Conservation (phyloP, 2,113 vertebrate species). For the Mugil cephalus region DNA sequence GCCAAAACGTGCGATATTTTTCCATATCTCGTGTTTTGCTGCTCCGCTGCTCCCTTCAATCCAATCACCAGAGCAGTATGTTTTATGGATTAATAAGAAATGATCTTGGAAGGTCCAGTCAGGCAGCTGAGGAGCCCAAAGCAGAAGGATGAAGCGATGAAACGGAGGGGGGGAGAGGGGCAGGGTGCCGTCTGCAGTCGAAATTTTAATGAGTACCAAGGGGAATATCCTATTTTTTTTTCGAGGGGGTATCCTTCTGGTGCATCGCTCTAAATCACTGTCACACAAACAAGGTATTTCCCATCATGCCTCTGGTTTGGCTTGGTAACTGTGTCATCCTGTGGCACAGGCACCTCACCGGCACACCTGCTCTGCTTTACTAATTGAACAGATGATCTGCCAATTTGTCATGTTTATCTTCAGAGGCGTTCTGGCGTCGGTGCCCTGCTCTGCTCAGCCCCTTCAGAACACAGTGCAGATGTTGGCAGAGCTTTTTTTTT, state of each 20-base stretch:
- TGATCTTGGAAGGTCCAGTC: conserved; percentile 83
- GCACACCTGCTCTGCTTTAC: conserved; percentile 84
- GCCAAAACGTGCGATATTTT: conserved; percentile 82
- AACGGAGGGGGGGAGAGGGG: conserved; percentile 51
- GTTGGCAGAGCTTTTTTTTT: conserved; percentile 76
- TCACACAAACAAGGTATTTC: conserved; percentile 87
- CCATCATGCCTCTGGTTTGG: conserved; percentile 86
- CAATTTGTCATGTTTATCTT: conserved; percentile 93
- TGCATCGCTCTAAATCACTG: conserved; percentile 84
- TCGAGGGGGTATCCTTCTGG: conserved; percentile 82
- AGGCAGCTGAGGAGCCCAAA: conserved; percentile 75
- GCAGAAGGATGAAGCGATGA: conserved; percentile 74
- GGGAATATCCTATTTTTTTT: conserved; percentile 84
- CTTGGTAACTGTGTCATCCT: conserved; percentile 80
- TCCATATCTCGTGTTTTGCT: conserved; percentile 84
- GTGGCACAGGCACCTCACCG: conserved; percentile 71
- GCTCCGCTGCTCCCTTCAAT: conserved; percentile 85
- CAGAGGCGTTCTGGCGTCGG: conserved; percentile 80
- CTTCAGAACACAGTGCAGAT: conserved; percentile 85
- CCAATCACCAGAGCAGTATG: conserved; percentile 81
- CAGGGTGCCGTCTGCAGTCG: conserved; percentile 76
- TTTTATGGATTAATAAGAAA: conserved; percentile 93
- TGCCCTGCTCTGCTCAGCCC: conserved; percentile 78
- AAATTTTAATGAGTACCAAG: conserved; percentile 88
- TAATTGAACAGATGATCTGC: conserved; percentile 89